Evolutionary conservation across 1,140 invertebrate species (phyloP), one percentile per base, ranked within the genome.

Genomic region (Andricus grossulariae): DNA sequence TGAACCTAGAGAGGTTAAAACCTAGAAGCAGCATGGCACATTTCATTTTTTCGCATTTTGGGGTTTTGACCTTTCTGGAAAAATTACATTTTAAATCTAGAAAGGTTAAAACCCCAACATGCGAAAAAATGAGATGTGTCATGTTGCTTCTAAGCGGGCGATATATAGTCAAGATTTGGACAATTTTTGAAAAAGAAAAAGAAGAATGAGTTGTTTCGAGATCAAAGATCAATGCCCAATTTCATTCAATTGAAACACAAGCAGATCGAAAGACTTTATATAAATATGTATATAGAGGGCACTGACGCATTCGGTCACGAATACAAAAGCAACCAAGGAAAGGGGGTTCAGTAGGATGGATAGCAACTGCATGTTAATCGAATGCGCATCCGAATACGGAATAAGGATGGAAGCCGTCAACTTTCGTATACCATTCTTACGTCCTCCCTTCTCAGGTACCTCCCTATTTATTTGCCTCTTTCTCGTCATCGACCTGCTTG

Each of bases 321-420:
- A 71, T 79, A 45, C 50, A 50, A 16, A 77, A 51, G 57, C 55
- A 76, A 49, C 71, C 75, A 45, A 54, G 81, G 82, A 84, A 86
- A 87, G 75, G 55, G 79, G 39, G 39, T 45, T 45, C 39, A 86
- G 77, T 76, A 80, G 84, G 79, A 86, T 84, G 84, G 83, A 86
- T 87, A 76, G 84, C 84, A 88, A 89, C 87, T 88, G 85, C 88
- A 88, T 88, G 86, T 87, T 89, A 88, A 89, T 89, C 86, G 85
- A 84, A 88, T 86, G 82, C 84, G 80, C 84, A 84, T 85, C 83
- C 85, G 86, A 87, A 88, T 88, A 86, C 84, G 86, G 83, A 88
- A 87, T 88, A 86, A 88, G 87, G 78, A 87, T 85, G 85, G 78
- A 81, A 85, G 78, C 82, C 80, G 79, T 85, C 83, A 80, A 80